Evolutionary conservation across 2,888 invertebrate genomes (phyloP).

Genomic region (Trilocha varians): DNA sequence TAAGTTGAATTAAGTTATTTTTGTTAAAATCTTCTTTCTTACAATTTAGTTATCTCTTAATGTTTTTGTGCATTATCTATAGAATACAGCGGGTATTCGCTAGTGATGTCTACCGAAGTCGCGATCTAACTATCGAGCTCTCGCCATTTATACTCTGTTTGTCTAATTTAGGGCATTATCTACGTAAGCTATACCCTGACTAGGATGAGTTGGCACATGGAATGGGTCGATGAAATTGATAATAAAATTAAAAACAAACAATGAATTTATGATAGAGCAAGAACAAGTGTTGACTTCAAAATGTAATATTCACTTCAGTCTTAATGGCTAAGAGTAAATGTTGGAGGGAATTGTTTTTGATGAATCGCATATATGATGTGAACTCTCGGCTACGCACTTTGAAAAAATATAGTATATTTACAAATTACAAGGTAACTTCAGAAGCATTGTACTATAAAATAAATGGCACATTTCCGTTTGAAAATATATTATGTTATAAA

Average conservation of each 20-base stretch:
- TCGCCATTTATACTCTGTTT: constrained; percentile 26
- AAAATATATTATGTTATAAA: background rate
- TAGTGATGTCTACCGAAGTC: constrained; percentile 27
- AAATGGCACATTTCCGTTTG: constrained; percentile 26
- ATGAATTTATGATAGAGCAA: constrained; percentile 22
- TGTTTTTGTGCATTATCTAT: constrained; percentile 37
- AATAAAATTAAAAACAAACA: constrained; percentile 17
- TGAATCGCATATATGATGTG: constrained; percentile 47
- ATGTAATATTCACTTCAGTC: constrained; percentile 66
- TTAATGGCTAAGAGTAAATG: constrained; percentile 62
- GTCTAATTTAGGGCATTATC: constrained; percentile 32
- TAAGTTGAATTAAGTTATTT: constrained; percentile 46
- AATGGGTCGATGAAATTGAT: constrained; percentile 47
- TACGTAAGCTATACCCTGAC: constrained; percentile 56
- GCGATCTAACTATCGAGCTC: constrained; percentile 28
- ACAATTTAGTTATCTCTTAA: constrained; percentile 39
- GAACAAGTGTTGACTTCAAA: constrained; percentile 34
- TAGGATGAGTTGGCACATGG: constrained; percentile 60
- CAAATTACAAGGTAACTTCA: constrained; percentile 20
- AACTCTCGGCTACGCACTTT: constrained; percentile 43
- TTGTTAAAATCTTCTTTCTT: constrained; percentile 38
- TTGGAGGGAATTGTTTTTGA: constrained; percentile 65
- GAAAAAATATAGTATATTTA: constrained; percentile 55
- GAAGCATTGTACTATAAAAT: constrained; percentile 20
- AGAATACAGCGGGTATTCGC: constrained; percentile 32